Evolutionary conservation across 2,113 vertebrate species (phyloP).

Genomic region (Lethenteron camtschaticum): DNA sequence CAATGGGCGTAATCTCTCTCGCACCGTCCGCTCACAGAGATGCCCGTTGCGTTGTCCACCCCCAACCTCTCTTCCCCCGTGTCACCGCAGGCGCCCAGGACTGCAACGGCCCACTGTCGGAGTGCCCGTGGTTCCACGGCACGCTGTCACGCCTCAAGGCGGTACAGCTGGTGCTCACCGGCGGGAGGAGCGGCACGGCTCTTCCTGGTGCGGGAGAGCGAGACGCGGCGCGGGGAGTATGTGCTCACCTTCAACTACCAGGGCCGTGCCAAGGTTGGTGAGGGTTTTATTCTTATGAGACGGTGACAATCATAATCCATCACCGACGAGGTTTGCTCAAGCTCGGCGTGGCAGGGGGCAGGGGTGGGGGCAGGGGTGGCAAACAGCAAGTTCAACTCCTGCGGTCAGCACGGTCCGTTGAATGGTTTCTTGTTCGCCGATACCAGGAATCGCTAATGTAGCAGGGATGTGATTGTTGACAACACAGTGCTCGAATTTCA

Average conservation of each 20-base stretch:
- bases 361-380: neutral
- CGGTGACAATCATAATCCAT: neutral
- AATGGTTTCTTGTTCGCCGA: no score
- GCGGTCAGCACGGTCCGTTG: neutral
- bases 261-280: constrained; percentile 75
- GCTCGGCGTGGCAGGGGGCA: neutral
- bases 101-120: constrained; percentile 27
- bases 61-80: no score
- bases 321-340: no score
- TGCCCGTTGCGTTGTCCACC: no score
- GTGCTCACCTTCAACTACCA: constrained; percentile 99
- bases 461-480: no score
- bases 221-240: constrained; percentile 72
- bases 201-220: constrained; percentile 88
- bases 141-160: constrained; percentile 67
- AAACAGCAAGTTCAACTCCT: neutral
- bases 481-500: no score
- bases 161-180: constrained; percentile 65
- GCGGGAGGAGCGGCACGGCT: constrained; percentile 68
- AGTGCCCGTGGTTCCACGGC: constrained; percentile 89
- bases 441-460: no score
- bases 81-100: no score
- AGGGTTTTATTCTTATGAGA: constrained; percentile 4
- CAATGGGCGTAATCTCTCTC: no score
- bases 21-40: no score